These are phyloP conservation scores for Drosophila sulfurigaster DNA, from an alignment of 1,140 invertebrate genomes.

Conservation along the genomic window DNA sequence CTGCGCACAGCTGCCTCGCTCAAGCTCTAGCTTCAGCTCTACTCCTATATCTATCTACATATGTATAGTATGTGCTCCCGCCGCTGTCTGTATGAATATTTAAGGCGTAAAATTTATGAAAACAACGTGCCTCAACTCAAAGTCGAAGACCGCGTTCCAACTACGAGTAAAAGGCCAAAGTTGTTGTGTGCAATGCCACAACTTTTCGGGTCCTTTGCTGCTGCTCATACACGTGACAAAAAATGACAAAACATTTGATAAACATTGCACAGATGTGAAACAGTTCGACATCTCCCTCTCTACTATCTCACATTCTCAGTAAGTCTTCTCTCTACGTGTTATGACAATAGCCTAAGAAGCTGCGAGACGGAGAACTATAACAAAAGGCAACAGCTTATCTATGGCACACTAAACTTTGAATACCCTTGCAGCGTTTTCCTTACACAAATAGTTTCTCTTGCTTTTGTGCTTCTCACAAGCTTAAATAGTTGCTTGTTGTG, in stretches of 20 bases:
- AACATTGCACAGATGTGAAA: constrained; percentile 72
- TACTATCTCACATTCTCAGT: not conserved
- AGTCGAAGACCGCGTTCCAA: constrained; percentile 29
- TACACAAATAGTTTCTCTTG: constrained; percentile 13
- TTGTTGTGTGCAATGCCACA: constrained; percentile 62
- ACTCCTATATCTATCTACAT: constrained; percentile 25
- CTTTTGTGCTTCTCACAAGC: not conserved
- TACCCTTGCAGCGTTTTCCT: constrained; percentile 16
- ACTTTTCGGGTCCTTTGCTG: constrained; percentile 45
- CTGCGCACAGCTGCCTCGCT: constrained; percentile 71
- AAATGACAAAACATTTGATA: constrained; percentile 79
- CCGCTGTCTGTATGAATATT: constrained; percentile 69
- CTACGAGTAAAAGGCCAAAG: constrained; percentile 49
- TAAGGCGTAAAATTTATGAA: constrained; percentile 80
- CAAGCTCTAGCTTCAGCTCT: not conserved
- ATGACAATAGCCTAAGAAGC: constrained; percentile 54
- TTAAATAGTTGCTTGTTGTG: constrained; percentile 10
- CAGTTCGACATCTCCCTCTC: constrained; percentile 29
- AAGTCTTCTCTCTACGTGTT: constrained; percentile 52
- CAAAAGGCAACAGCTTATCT: constrained; percentile 35
- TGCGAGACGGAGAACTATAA: constrained; percentile 6
- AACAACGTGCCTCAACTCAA: constrained; percentile 73
- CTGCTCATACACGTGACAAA: constrained; percentile 66
- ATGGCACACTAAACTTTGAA: constrained; percentile 31
- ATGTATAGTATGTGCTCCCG: constrained; percentile 22